These are phyloP conservation scores for Aspidiotus destructor DNA, from an alignment of 2,888 invertebrate species.

Conservation along the genomic window DNA sequence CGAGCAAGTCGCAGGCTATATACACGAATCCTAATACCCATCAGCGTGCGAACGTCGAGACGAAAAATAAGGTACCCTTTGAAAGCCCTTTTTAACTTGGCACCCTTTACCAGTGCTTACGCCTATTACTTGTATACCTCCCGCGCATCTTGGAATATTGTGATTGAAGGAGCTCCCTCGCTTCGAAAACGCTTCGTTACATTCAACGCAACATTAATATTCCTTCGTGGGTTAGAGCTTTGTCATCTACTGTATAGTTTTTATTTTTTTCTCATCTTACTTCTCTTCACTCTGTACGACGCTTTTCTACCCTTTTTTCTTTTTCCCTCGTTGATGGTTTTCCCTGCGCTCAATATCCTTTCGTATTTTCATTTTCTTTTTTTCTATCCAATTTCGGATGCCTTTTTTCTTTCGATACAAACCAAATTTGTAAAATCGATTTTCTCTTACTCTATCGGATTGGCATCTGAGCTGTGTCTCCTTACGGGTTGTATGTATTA, in stretches of 20 bases:
- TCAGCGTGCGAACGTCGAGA: constrained; percentile 9
- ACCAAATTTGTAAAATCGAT: no score
- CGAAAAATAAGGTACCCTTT: constrained; percentile 17
- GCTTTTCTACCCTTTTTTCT: no score
- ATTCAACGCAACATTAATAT: constrained; percentile 33
- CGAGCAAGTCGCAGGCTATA: constrained; percentile 22
- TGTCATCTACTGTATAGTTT: constrained; percentile 30
- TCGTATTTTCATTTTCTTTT: no score
- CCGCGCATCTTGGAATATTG: constrained; percentile 17
- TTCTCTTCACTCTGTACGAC: neutral
- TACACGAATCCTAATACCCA: neutral
- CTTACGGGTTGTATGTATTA: no score
- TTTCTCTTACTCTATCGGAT: no score
- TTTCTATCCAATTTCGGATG: no score
- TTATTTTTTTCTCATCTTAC: constrained; percentile 5
- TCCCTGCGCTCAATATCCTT: no score
- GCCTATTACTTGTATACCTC: constrained; percentile 31
- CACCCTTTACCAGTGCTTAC: constrained; percentile 30
- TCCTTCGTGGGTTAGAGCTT: constrained; percentile 32
- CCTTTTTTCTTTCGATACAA: no score
- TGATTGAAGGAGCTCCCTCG: constrained; percentile 19
- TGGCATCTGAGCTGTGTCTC: no score
- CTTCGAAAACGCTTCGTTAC: constrained; percentile 31
- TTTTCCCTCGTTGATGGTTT: no score
- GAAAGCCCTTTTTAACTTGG: constrained; percentile 33